Evolutionary conservation across 30 jellyfish, hydroid and myxozoan species (phyloP), one percentile per base, ranked within the genome.

Genomic region (Clytia hemisphaerica): DNA sequence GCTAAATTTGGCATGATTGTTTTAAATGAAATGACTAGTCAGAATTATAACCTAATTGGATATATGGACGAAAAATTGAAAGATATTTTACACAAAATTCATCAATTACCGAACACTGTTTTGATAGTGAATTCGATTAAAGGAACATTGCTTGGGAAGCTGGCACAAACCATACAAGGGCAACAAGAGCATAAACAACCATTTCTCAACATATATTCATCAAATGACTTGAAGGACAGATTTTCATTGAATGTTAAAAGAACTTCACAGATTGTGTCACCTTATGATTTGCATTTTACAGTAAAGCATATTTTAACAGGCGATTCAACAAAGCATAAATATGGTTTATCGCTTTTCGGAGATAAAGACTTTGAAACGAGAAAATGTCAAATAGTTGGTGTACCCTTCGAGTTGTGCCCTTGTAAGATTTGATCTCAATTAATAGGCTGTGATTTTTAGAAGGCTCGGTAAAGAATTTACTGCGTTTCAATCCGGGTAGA

Each of bases 61-160:
- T 72, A 54, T 33, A 29, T 72, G 62, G 84, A 72, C 45, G 30
- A 53, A 5, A 31, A 24, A 21, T 37, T 72, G 19, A 53, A 19
- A 72, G 2, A 30, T 2, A 0, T 72, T 22, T 34, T 72, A 10
- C 28, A 37, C n/a, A 46, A 54, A 10, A 2, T 72, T 4, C 10
- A 30, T 1, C 30, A 72, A 37, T 45, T 72, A 37, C 57, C 35
- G 35, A 72, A 72, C 34, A 72, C 84, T 6, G 36, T 72, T n/a
- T 7, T 72, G 1, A 36, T 72, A 4, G 71, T 72, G 10, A 72
- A 37, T 2, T 55, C 67, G 16, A 53, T 72, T 28, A 55, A 59
- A 44, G 84, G 84, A 53, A 72, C 71, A 28, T 54, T 59, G 15
- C n/a, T 22, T 26, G 84, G 84, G 12, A 55, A 72, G 34, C 71